phyloP scores from a whole-genome alignment of 2,113 vertebrate species.

The Ammodytes dubius region DNA sequence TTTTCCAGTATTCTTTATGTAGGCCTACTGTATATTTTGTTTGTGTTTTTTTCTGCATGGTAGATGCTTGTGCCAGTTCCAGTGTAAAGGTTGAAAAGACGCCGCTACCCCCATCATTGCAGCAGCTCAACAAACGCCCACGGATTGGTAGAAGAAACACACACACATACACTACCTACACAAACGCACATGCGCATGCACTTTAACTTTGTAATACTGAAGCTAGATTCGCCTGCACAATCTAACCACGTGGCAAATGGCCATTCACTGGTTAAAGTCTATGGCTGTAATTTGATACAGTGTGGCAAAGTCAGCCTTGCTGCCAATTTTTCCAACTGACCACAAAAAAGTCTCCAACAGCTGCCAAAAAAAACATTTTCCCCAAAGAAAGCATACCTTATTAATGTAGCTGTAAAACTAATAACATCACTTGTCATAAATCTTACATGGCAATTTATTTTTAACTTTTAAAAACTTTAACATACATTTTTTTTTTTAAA shows the following conservation, averaged over 20 bases:
- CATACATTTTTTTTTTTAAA: too few relatives aligned
- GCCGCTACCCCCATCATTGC: background rate
- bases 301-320: background rate
- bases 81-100: background rate
- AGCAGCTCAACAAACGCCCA: constrained; percentile 60
- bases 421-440: background rate
- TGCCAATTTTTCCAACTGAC: background rate
- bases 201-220: background rate
- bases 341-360: background rate
- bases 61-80: constrained; percentile 20
- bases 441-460: background rate
- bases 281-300: background rate
- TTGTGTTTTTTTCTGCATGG: constrained; percentile 12
- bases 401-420: background rate
- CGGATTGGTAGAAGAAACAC: constrained; percentile 60
- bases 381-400: background rate
- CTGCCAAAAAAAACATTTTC: background rate
- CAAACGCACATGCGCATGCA: background rate
- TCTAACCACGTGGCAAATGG: background rate
- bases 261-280: background rate
- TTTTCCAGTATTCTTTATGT: background rate
- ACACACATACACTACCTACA: too few relatives aligned
- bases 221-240: constrained; percentile 4
- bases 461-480: background rate
- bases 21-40: background rate